Percentiles rank a stretch among this genome's conserved stretches.
phyloP scores from a whole-genome alignment of 2,113 vertebrate species.

The Brachyhypopomus gauderio region DNA sequence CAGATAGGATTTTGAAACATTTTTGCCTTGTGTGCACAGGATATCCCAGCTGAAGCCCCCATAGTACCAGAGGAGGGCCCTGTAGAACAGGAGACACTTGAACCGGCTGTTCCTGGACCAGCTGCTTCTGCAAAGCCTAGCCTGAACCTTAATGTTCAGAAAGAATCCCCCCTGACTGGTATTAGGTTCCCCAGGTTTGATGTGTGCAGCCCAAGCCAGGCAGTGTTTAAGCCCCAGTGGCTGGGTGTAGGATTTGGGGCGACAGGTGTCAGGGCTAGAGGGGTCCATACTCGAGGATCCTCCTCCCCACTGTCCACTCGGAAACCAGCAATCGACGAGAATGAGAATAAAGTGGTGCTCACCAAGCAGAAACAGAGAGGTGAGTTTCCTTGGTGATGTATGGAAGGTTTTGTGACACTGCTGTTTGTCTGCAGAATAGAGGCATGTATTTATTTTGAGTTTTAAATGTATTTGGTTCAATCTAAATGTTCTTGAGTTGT shows the following conservation, averaged over 20 bases:
- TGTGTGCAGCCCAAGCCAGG: constrained; percentile 73
- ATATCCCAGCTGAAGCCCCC: neutral
- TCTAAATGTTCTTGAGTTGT: neutral
- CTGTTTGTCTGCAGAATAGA: no score
- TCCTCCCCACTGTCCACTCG: constrained; percentile 67
- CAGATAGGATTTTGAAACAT: neutral
- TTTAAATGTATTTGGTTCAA: no score
- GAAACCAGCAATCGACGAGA: constrained; percentile 55
- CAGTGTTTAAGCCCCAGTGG: constrained; percentile 80
- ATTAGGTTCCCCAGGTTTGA: constrained; percentile 69
- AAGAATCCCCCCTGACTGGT: constrained; percentile 19
- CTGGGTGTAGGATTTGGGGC: constrained; percentile 74
- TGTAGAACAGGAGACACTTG: neutral
- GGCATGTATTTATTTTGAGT: no score
- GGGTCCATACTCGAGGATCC: constrained; percentile 58
- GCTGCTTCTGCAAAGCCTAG: constrained; percentile 14
- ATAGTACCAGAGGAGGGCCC: neutral
- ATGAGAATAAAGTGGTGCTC: constrained; percentile 68
- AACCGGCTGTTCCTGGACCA: constrained; percentile 8
- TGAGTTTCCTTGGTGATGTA: constrained; percentile 34
- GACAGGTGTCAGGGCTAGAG: constrained; percentile 64
- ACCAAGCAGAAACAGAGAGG: constrained; percentile 73
- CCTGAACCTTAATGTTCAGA: neutral
- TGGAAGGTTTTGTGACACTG: neutral
- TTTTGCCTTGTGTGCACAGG: neutral